Percentiles rank a stretch among this genome's conserved stretches.
These are phyloP conservation scores for Morelia viridis DNA, from an alignment of 2,797 vertebrate species.

Conservation along the genomic window DNA sequence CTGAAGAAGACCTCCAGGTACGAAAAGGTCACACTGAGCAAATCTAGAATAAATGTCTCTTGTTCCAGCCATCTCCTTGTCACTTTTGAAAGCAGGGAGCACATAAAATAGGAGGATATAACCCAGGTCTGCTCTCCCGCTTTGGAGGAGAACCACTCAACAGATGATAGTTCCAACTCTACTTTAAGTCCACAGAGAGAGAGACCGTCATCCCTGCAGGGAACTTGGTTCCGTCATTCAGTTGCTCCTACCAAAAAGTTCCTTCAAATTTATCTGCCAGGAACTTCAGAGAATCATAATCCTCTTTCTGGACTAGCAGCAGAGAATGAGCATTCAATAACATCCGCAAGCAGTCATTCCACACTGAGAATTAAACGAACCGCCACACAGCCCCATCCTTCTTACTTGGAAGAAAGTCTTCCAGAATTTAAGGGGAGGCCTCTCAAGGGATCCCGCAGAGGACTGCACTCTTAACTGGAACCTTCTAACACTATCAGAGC, in stretches of 20 bases:
- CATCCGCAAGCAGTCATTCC: too few species aligned
- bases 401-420: too few species aligned
- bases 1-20: constrained; percentile 90
- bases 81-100: not conserved
- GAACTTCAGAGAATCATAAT: not conserved
- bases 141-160: not conserved
- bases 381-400: too few species aligned
- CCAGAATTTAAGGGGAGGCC: too few species aligned
- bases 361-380: too few species aligned
- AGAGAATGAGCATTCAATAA: not conserved
- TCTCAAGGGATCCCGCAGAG: too few species aligned
- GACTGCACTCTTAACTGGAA: too few species aligned
- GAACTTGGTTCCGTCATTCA: not conserved
- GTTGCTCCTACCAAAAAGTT: not conserved
- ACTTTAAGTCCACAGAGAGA: not conserved
- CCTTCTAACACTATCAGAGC: too few species aligned
- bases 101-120: not conserved
- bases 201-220: not conserved
- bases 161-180: not conserved
- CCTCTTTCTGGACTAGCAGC: not conserved
- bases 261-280: not conserved
- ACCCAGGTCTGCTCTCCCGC: not conserved
- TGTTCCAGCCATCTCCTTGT: not conserved
- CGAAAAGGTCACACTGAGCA: not conserved
- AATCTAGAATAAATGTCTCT: not conserved